A percentile compares a stretch with the other conserved stretches of the same genome.
Conservation (phyloP, 2,888 invertebrate genomes). For the Pachymerium ferrugineum region DNA sequence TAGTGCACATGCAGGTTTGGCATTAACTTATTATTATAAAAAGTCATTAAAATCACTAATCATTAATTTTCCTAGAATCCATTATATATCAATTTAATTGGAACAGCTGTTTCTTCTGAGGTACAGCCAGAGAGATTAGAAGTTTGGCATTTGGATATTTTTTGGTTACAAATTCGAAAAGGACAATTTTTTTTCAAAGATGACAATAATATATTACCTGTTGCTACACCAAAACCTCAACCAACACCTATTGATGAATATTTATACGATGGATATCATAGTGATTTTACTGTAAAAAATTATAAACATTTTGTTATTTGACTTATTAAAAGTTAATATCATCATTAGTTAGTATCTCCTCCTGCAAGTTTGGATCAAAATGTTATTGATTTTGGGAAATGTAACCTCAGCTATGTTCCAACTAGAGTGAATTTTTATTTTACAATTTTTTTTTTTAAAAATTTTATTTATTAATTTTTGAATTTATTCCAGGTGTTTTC, state of each 20-base stretch:
- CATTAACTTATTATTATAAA: background rate
- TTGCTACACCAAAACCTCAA: background rate
- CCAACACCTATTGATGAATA: background rate
- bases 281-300: background rate
- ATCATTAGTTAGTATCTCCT: no score
- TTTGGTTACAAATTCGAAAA: background rate
- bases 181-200: background rate
- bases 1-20: background rate
- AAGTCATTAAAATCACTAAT: background rate
- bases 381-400: background rate
- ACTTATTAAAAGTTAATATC: background rate
- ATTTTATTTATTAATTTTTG: background rate
- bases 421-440: background rate
- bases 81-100: background rate
- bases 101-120: background rate
- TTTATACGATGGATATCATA: conserved; percentile 12
- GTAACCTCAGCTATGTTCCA: background rate
- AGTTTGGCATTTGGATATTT: background rate
- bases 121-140: background rate
- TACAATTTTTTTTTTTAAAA: background rate
- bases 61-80: background rate
- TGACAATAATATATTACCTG: background rate
- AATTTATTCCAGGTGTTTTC: background rate
- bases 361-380: conserved; percentile 10
- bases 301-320: background rate